phyloP scores from a whole-genome alignment of 2,113 vertebrate genomes.

The Pelmatolapia mariae region DNA sequence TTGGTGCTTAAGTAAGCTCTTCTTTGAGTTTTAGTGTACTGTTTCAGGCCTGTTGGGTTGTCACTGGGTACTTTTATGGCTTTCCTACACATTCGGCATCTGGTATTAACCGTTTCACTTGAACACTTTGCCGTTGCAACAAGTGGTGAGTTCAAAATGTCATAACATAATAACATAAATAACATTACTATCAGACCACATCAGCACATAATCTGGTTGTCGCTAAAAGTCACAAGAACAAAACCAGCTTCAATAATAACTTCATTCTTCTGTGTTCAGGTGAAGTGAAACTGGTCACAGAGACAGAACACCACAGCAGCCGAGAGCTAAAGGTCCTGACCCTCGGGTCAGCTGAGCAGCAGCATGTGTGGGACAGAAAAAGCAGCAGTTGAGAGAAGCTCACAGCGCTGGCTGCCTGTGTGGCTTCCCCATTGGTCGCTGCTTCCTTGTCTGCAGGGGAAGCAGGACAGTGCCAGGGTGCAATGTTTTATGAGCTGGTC shows the following conservation, averaged over 20 bases:
- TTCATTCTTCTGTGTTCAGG: constrained; percentile 3
- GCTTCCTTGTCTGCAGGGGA: constrained; percentile 75
- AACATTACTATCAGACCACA: background rate
- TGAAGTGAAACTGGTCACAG: constrained; percentile 72
- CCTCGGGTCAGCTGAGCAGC: constrained; percentile 59
- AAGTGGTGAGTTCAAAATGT: background rate
- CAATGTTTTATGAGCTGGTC: constrained; percentile 68
- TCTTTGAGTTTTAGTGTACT: background rate
- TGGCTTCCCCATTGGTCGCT: constrained; percentile 67
- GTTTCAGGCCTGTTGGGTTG: background rate
- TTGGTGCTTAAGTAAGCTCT: background rate
- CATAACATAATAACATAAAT: background rate
- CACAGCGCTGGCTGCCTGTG: constrained; percentile 39
- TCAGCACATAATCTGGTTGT: background rate
- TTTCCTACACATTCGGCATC: background rate
- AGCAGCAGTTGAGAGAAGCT: constrained; percentile 50
- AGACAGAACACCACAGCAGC: constrained; percentile 34
- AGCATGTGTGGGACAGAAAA: constrained; percentile 38
- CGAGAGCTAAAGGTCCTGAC: constrained; percentile 54
- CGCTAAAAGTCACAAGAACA: background rate
- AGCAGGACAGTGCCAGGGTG: constrained; percentile 71
- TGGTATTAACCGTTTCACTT: background rate
- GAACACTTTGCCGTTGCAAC: background rate
- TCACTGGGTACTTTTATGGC: background rate
- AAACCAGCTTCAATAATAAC: background rate